Evolutionary conservation across 2,797 vertebrate genomes (phyloP).

Genomic region (Sphaeramia orbicularis): DNA sequence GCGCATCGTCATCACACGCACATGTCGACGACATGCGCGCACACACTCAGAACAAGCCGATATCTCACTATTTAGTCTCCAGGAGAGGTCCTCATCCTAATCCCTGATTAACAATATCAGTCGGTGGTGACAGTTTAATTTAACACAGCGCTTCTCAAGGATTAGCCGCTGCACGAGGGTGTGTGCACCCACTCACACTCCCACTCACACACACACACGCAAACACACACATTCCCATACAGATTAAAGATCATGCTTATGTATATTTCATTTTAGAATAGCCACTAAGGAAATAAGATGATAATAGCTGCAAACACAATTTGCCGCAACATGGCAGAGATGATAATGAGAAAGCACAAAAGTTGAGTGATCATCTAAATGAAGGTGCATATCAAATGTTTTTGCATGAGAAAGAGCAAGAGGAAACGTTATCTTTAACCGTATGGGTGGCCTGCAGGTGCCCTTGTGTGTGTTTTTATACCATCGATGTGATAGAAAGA

Average conservation of each 20-base stretch:
- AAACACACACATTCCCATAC: slow-evolving; percentile 29
- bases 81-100: slow-evolving; percentile 76
- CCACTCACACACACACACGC: slow-evolving; percentile 6
- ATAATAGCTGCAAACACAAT: slow-evolving; percentile 49
- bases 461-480: slow-evolving; percentile 7
- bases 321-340: slow-evolving; percentile 45
- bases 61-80: slow-evolving; percentile 68
- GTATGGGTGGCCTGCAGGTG: not conserved
- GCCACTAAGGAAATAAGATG: slow-evolving; percentile 66
- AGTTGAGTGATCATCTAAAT: slow-evolving; percentile 9
- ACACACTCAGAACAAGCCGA: slow-evolving; percentile 13
- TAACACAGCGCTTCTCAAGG: slow-evolving; percentile 67
- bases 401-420: not conserved
- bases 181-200: slow-evolving; percentile 28
- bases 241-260: slow-evolving; percentile 62
- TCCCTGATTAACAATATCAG: slow-evolving; percentile 81
- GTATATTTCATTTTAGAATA: slow-evolving; percentile 61
- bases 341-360: slow-evolving; percentile 38
- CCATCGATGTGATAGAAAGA: slow-evolving; percentile 7
- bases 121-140: slow-evolving; percentile 77
- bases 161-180: slow-evolving; percentile 60
- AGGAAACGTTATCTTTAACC: not conserved
- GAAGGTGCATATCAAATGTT: slow-evolving; percentile 20
- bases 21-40: not conserved
- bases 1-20: not conserved